Percentiles rank a stretch among this genome's conserved stretches.
phyloP scores from a whole-genome alignment of 2,797 vertebrate species.

The Mergus octosetaceus region DNA sequence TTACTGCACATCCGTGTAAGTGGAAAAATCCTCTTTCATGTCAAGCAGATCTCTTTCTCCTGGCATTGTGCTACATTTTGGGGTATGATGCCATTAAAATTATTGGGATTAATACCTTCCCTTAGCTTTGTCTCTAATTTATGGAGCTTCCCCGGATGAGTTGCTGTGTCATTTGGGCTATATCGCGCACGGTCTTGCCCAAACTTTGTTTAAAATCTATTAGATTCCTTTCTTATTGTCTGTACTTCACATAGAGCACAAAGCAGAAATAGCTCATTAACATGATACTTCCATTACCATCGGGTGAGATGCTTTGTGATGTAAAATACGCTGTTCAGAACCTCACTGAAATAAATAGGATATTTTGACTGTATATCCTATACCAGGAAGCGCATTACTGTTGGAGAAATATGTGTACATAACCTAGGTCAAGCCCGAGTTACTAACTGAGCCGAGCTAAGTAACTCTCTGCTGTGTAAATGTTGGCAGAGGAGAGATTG shows the following conservation, averaged over 20 bases:
- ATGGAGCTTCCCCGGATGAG: neutral
- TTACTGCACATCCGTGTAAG: neutral
- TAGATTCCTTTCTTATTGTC: neutral
- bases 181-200: accelerated
- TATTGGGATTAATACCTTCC: neutral
- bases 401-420: accelerated
- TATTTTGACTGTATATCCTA: neutral
- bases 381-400: accelerated
- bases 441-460: neutral
- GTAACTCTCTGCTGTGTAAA: neutral
- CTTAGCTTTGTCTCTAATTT: slow-evolving; percentile 46
- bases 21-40: neutral
- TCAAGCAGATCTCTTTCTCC: neutral
- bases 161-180: accelerated
- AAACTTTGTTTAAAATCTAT: neutral
- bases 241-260: neutral
- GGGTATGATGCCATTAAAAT: neutral
- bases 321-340: neutral
- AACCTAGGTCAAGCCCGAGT: neutral
- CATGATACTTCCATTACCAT: neutral
- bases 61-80: neutral
- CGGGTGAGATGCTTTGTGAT: neutral
- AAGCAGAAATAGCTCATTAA: neutral
- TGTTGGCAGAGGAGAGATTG: neutral
- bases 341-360: neutral